Evolutionary conservation across 2,888 invertebrate genomes (phyloP).

Genomic region (Drosophila demipolita): DNA sequence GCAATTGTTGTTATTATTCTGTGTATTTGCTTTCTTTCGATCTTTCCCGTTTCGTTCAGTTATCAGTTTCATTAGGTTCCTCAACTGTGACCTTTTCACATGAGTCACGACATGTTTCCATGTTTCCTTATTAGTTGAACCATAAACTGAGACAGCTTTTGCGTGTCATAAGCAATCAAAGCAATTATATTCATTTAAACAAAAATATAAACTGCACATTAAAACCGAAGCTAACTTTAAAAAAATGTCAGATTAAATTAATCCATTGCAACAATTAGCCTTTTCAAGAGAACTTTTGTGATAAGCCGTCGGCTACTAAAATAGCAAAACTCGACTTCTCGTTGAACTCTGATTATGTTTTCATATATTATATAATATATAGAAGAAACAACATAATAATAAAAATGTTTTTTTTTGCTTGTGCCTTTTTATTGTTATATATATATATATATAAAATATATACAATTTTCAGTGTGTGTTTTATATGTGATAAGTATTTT

Average conservation of each 20-base stretch:
- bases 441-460: background rate
- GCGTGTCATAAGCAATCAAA: constrained; percentile 44
- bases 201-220: background rate
- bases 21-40: constrained; percentile 11
- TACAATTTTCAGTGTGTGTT: too few relatives aligned
- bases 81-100: constrained; percentile 10
- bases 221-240: background rate
- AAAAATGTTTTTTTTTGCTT: too few relatives aligned
- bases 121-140: constrained; percentile 13
- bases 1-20: constrained; percentile 15
- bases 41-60: constrained; percentile 10
- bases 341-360: background rate
- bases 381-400: too few relatives aligned
- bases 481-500: too few relatives aligned
- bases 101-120: constrained; percentile 21
- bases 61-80: constrained; percentile 3
- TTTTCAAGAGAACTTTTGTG: background rate
- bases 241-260: background rate
- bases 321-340: background rate
- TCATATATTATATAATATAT: background rate
- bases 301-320: background rate
- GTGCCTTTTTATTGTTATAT: too few relatives aligned
- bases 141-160: constrained; percentile 17
- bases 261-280: background rate
- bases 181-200: constrained; percentile 1